Evolutionary conservation across 2,113 vertebrate genomes (phyloP), one percentile per base, ranked within the genome.

Genomic region (Rattus rattus): DNA sequence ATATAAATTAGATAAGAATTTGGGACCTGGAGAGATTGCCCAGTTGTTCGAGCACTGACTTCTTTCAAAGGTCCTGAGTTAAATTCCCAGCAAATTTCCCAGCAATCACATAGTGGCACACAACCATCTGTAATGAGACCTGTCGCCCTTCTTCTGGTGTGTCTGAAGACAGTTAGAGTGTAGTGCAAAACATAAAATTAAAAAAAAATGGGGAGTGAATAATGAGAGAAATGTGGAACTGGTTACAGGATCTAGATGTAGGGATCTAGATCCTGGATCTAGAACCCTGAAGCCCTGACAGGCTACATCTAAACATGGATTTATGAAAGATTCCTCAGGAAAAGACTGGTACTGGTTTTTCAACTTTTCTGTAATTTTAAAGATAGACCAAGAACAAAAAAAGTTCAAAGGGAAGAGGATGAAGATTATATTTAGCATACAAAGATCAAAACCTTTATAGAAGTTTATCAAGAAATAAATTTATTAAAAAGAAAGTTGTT

Each of bases 401-500:
- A 95, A 79, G 19, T 92, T 96, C 72, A 69, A 75, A 47, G 80
- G 26, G 36, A 33, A 39, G 63, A 43, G 65, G 10, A n/a, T 49
- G 26, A 61, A 87, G 22, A 84, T 61, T n/a, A 59, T 72, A n/a
- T 90, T 94, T 86, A 54, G 90, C 43, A 90, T 76, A 80, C 63
- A 94, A 76, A 96, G 65, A 88, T 91, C 73, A 94, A 91, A 95
- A 73, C 76, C 69, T 95, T 11, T 93, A 47, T 22, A 88, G 87
- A 93, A 96, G 43, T 65, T 94, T 95, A 93, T 69, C 77, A 90
- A 95, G 92, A 92, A 56, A 92, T 54, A 97, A 95, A 54, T 14
- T 84, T 93, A 95, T 94, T 96, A 94, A 94, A 92, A 97, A 79
- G 84, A 52, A 94, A 20, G 92, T 94, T 94, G 79, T 90, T 94